A percentile compares a stretch with the other conserved stretches of the same genome.
Evolutionary conservation across 2,797 vertebrate species (phyloP).

Genomic region (Sylvia borin): DNA sequence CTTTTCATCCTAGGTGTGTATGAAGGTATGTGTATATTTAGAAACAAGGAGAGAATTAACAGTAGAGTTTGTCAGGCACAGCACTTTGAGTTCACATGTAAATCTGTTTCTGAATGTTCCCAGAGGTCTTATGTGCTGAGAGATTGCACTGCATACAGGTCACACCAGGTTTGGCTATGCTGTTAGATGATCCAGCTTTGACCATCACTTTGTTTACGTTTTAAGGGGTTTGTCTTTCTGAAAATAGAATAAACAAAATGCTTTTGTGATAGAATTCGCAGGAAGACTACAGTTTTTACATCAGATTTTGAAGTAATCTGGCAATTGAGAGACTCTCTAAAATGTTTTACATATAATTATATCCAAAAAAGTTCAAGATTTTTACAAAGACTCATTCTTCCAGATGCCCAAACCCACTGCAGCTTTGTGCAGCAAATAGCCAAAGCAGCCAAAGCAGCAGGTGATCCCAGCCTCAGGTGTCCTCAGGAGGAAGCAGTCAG

Average conservation of each 20-base stretch:
- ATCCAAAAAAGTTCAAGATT: background rate
- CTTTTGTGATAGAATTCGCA: background rate
- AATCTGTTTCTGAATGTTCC: background rate
- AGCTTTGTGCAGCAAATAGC: background rate
- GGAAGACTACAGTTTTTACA: background rate
- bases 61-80: background rate
- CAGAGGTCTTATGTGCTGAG: background rate
- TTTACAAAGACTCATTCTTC: background rate
- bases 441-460: background rate
- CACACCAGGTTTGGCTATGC: background rate
- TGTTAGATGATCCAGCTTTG: background rate
- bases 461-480: background rate
- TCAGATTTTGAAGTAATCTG: background rate
- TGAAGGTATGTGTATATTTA: background rate
- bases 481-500: background rate
- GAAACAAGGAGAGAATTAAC: background rate
- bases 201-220: background rate
- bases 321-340: background rate
- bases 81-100: background rate
- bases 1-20: background rate
- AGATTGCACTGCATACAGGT: background rate
- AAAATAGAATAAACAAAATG: background rate
- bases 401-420: background rate
- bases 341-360: background rate
- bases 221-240: background rate